phyloP scores from a whole-genome alignment of 2,797 vertebrate genomes.

The Centropyge bicolor region DNA sequence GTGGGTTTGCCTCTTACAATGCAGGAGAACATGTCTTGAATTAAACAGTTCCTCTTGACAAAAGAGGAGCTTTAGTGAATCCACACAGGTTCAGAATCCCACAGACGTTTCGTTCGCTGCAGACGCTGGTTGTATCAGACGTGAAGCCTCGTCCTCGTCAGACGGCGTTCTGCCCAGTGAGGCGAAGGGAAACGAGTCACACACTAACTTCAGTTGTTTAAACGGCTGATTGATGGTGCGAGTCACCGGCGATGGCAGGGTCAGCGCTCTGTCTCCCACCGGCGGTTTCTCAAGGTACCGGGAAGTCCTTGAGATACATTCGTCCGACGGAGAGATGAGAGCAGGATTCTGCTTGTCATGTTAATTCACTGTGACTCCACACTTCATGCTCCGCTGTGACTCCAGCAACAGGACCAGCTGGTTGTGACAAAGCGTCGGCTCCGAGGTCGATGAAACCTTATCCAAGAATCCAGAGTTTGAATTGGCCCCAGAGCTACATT shows the following conservation, averaged over 20 bases:
- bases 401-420: background rate
- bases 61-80: background rate
- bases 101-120: background rate
- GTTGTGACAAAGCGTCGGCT: background rate
- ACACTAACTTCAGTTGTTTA: slow-evolving; percentile 37
- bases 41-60: background rate
- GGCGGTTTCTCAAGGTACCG: background rate
- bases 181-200: slow-evolving; percentile 40
- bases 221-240: slow-evolving; percentile 51
- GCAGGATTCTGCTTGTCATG: background rate
- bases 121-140: slow-evolving; percentile 1
- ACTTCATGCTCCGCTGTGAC: background rate
- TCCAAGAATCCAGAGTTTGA: background rate
- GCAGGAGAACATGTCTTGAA: background rate
- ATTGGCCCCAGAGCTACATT: background rate
- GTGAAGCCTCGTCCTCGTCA: slow-evolving; percentile 10
- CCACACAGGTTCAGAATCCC: background rate
- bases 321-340: background rate
- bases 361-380: background rate
- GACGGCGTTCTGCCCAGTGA: slow-evolving; percentile 16
- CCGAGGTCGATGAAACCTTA: background rate
- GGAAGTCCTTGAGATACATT: slow-evolving; percentile 23
- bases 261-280: slow-evolving; percentile 27
- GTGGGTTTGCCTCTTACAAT: background rate
- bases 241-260: slow-evolving; percentile 33